Base-by-base conservation (phyloP, 2,888 invertebrate genomes). In the Plagiodera versicolora region DNA sequence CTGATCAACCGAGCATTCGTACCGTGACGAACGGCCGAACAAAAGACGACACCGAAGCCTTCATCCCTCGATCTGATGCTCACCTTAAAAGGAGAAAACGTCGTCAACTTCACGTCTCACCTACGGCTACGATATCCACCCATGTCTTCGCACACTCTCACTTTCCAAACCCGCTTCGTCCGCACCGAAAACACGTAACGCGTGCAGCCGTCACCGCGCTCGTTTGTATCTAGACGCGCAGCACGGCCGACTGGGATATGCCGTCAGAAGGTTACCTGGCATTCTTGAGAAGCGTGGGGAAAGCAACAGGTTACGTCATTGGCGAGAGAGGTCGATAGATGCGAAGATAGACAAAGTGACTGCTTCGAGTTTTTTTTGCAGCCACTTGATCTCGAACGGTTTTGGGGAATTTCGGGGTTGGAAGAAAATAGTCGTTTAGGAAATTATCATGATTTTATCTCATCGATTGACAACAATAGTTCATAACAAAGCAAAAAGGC, bases 231-330 rank as follows among this genome's bases (percentile, higher is more conserved):
- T 14, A 39, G 14, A 39, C 39, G 14, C 66, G 67, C 65, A 66
- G 67, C 66, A 67, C 65, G 65, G 67, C 55, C 65, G 66, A 68
- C 62, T 69, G 58, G 55, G 62, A 67, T 59, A 61, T 58, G n/a
- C n/a, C 58, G 64, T 62, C 64, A 58, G 65, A 63, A 67, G 65
- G 65, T 64, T 66, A 66, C 62, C 59, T 62, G 44, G 60, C 32
- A 55, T 17, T 53, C 44, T 16, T 16, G 53, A 53, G 24, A 57
- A 59, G 67, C 58, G 71, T 68, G 71, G 71, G 71, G 71, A 71
- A 69, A 70, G 68, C 70, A 61, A 63, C 56, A 53, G 30, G 54
- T 69, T 69, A 64, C 69, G 69, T 69, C 69, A 69, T 24, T 24
- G 24, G 4, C 6, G 24, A 24, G 24, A 24, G 24, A 24, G 24